A percentile compares a stretch with the other conserved stretches of the same genome.
phyloP scores from a whole-genome alignment of 1,140 invertebrate species.

The Patella vulgata region DNA sequence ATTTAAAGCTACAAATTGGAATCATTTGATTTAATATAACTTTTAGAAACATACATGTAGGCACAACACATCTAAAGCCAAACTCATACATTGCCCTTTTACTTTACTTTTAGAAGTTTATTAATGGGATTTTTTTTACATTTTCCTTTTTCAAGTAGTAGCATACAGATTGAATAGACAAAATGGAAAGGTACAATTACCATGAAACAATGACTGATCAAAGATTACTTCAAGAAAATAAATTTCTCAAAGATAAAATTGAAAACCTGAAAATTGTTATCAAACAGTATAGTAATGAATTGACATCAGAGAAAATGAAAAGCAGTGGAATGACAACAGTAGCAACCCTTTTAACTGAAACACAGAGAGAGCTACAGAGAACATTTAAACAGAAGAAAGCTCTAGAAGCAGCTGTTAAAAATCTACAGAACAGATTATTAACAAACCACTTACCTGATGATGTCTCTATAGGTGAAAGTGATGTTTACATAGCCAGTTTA shows the following conservation, averaged over 20 bases:
- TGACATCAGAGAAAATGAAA: slow-evolving; percentile 43
- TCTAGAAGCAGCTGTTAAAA: slow-evolving; percentile 48
- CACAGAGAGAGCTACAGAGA: slow-evolving; percentile 40
- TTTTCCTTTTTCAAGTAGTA: too few species aligned
- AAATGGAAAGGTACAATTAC: too few species aligned
- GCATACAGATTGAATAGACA: too few species aligned
- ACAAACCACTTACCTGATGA: slow-evolving; percentile 39
- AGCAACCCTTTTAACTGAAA: slow-evolving; percentile 47
- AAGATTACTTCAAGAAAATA: too few species aligned
- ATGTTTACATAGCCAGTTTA: slow-evolving; percentile 49
- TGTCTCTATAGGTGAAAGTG: slow-evolving; percentile 43
- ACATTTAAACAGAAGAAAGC: slow-evolving; percentile 39
- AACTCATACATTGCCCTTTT: too few species aligned
- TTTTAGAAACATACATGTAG: too few species aligned
- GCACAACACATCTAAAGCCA: too few species aligned
- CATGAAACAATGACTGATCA: too few species aligned
- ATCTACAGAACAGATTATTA: slow-evolving; percentile 52
- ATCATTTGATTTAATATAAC: too few species aligned
- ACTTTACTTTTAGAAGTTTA: too few species aligned
- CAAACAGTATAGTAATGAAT: slow-evolving; percentile 44
- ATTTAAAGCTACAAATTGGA: too few species aligned
- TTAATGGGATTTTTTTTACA: too few species aligned
- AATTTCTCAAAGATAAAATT: slow-evolving; percentile 36
- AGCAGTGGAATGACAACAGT: slow-evolving; percentile 55
- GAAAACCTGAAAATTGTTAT: slow-evolving; percentile 49